Base-by-base conservation (phyloP, 2,888 invertebrate genomes). In the Microdon myrmicae region DNA sequence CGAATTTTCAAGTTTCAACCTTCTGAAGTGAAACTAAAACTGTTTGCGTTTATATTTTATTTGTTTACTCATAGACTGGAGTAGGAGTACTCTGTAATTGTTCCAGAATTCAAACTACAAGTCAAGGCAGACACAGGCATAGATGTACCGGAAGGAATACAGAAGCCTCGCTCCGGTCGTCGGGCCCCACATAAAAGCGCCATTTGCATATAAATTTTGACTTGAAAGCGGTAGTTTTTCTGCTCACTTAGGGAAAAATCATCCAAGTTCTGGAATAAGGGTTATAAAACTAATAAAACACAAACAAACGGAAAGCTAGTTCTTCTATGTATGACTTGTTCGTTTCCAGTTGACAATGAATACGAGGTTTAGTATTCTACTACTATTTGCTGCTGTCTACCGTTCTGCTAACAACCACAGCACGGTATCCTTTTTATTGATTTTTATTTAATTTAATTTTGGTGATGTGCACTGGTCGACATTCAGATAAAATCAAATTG, bases 191-290 rank as follows among this genome's bases (percentile, higher is more conserved):
- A 53, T 59, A 29, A 53, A 35, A 13, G 23, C 4, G 16, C 34
- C 41, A 55, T 61, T 61, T 61, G 55, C 61, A 61, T 56, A 39
- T 29, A 61, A 49, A 56, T 61, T n/a, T 61, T 20, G 9, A 23
- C 29, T 56, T 9, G 22, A 61, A 48, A 35, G 44, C 34, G 48
- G 55, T 39, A 49, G 55, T 55, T 61, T 56, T 61, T 55, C 44
- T 55, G 61, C 55, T 49, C 61, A 61, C 49, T 61, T 61, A 49
- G 35, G 44, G 29, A 55, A 55, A 61, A 49, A 55, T 61, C 55
- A 61, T 56, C 55, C 44, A 38, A 61, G 55, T 56, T 48, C 35
- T 23, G 29, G 43, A 43, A 49, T 56, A 61, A 61, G 49, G 55
- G 61, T 55, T 61, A 55, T 61, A 38, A 34, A 44, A 39, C 55